These are phyloP conservation scores for Mesochorus sp. DNA, from an alignment of 2,888 invertebrate species.

Conservation along the genomic window DNA sequence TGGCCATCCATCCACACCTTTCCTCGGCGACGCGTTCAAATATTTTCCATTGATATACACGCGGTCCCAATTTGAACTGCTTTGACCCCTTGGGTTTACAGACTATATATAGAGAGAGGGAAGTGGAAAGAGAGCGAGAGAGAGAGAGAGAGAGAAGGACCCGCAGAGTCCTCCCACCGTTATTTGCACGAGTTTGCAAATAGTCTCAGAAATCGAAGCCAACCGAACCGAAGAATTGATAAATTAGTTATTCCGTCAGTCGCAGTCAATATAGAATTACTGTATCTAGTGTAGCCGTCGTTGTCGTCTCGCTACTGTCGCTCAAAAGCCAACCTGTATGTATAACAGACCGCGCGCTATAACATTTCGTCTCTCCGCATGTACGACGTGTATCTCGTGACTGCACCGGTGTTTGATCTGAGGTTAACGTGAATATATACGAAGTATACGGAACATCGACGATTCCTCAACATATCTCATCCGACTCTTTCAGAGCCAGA, in stretches of 20 bases:
- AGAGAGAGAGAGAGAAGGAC: background rate
- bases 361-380: background rate
- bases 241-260: conserved; percentile 82
- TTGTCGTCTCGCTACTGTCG: conserved; percentile 50
- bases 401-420: conserved; percentile 75
- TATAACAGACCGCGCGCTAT: background rate
- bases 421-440: conserved; percentile 70
- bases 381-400: conserved; percentile 28
- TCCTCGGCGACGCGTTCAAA: conserved; percentile 20
- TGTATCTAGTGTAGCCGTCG: conserved; percentile 39
- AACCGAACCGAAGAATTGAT: conserved; percentile 82
- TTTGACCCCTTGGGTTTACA: conserved; percentile 35
- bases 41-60: conserved; percentile 36
- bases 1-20: background rate
- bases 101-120: conserved; percentile 16
- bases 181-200: conserved; percentile 79
- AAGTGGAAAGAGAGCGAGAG: no score
- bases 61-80: conserved; percentile 14
- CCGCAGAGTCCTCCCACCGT: conserved; percentile 35
- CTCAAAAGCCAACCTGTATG: conserved; percentile 23
- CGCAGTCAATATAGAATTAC: conserved; percentile 56
- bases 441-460: conserved; percentile 57
- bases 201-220: conserved; percentile 78
- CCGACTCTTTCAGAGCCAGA: conserved; percentile 49
- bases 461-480: conserved; percentile 54